Evolutionary conservation across 1,140 invertebrate genomes (phyloP).

Genomic region (Colletes gigas): DNA sequence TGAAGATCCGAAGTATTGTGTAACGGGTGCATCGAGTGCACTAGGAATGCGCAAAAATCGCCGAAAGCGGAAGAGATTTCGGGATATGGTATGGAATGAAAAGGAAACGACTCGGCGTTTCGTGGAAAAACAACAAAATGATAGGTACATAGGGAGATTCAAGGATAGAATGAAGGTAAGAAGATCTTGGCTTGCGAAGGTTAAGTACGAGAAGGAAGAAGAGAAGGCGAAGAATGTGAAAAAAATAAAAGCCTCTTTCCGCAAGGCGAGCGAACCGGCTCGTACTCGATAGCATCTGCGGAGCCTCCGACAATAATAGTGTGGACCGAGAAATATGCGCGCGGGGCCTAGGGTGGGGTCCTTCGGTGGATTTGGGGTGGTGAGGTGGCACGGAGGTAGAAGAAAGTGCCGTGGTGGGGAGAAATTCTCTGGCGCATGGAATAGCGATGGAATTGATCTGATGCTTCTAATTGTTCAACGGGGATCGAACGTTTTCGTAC

Average conservation of each 20-base stretch:
- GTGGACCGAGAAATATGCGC: conserved; percentile 69
- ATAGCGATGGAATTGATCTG: conserved; percentile 22
- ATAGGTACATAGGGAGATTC: conserved; percentile 41
- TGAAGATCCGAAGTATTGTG: no score
- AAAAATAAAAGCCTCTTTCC: conserved; percentile 53
- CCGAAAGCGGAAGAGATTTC: conserved; percentile 25
- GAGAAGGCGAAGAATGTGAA: conserved; percentile 3
- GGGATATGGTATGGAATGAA: conserved; percentile 1
- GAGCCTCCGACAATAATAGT: conserved; percentile 65
- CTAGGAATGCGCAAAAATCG: no score
- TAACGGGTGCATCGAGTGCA: no score
- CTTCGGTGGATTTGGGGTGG: conserved; percentile 46
- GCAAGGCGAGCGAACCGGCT: conserved; percentile 60
- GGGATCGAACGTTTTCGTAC: background rate
- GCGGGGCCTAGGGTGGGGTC: conserved; percentile 41
- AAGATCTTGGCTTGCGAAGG: conserved; percentile 6
- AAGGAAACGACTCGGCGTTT: conserved; percentile 25
- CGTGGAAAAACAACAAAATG: conserved; percentile 29
- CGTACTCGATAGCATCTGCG: conserved; percentile 63
- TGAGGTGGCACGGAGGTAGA: conserved; percentile 3
- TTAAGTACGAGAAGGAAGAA: conserved; percentile 7
- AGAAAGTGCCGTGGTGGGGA: background rate
- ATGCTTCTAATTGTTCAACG: background rate
- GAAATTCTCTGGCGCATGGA: conserved; percentile 11
- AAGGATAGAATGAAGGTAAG: conserved; percentile 15